Evolutionary conservation across 2,797 vertebrate species (phyloP).

Genomic region (Gouania willdenowi): DNA sequence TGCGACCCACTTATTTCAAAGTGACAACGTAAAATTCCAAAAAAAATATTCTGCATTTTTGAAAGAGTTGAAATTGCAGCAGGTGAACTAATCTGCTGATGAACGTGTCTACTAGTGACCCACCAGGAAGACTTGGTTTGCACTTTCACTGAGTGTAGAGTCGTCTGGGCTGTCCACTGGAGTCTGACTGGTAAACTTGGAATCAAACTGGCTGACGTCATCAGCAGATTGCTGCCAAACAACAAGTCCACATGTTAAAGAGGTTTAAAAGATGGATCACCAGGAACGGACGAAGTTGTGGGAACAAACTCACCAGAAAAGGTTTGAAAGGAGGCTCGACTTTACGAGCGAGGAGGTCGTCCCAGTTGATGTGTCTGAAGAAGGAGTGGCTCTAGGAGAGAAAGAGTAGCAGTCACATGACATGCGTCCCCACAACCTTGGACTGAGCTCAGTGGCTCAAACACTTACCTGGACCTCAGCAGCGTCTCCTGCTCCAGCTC

Average conservation of each 20-base stretch:
- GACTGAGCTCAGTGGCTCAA: too few species aligned
- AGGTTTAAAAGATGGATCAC: not conserved
- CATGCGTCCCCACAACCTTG: not conserved
- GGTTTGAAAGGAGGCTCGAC: slow-evolving; percentile 95
- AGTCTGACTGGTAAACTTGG: slow-evolving; percentile 96
- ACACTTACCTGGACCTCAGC: slow-evolving; percentile 87
- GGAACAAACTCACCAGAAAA: slow-evolving; percentile 78
- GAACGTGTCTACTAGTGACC: too few species aligned
- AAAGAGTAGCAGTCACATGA: not conserved
- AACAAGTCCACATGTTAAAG: too few species aligned
- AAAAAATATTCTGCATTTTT: too few species aligned
- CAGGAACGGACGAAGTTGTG: rapidly evolving
- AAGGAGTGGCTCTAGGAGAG: slow-evolving; percentile 81
- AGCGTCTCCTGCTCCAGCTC: slow-evolving; percentile 86
- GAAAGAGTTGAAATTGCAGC: too few species aligned
- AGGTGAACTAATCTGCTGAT: too few species aligned
- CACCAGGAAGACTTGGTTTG: slow-evolving; percentile 96
- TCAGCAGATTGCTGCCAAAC: slow-evolving; percentile 87
- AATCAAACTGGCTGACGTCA: slow-evolving; percentile 97
- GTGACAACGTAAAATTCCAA: too few species aligned
- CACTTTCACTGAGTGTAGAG: slow-evolving; percentile 95
- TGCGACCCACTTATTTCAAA: too few species aligned
- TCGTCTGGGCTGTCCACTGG: slow-evolving; percentile 96
- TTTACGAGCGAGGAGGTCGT: slow-evolving; percentile 89
- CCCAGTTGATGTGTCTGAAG: slow-evolving; percentile 94